Percentiles rank a stretch among this genome's conserved stretches.
phyloP scores from a whole-genome alignment of 2,888 invertebrate genomes.

The Andrena fulva region DNA sequence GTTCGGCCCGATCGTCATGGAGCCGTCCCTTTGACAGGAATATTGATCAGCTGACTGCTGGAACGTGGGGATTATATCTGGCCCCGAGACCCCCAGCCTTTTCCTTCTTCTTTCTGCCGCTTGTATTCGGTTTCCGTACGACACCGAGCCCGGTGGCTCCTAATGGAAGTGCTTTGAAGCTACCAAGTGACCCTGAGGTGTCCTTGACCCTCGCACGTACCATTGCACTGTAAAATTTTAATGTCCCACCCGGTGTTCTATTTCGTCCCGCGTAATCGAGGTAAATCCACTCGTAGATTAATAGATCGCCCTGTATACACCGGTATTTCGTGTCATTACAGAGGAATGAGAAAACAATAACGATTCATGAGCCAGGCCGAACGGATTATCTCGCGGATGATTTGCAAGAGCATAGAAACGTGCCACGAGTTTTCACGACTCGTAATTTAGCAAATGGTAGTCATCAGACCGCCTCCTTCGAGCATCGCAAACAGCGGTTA shows the following conservation, averaged over 20 bases:
- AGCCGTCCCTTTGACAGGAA: conserved; percentile 48
- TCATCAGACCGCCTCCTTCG: not conserved
- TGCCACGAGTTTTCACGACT: conserved; percentile 3
- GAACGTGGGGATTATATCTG: conserved; percentile 32
- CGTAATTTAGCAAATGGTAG: conserved; percentile 22
- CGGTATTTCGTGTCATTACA: not conserved
- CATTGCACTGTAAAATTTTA: not conserved
- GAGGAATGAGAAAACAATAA: conserved; percentile 7
- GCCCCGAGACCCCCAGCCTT: not conserved
- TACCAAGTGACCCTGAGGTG: not conserved
- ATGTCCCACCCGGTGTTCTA: too few relatives aligned
- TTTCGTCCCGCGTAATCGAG: too few relatives aligned
- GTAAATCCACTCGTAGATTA: too few relatives aligned
- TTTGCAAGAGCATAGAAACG: conserved; percentile 7
- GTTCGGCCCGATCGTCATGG: conserved; percentile 42
- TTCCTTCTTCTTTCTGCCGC: not conserved
- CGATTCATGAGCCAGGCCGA: not conserved
- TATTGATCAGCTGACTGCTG: conserved; percentile 43
- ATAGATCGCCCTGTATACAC: not conserved
- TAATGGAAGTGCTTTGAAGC: not conserved
- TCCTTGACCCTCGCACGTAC: not conserved
- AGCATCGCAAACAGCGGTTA: conserved; percentile 30
- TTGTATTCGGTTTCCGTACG: not conserved
- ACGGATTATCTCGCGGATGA: not conserved
- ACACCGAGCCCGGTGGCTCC: not conserved